Conservation (phyloP, 2,888 invertebrate species). For the Trissonchulus sp. region DNA sequence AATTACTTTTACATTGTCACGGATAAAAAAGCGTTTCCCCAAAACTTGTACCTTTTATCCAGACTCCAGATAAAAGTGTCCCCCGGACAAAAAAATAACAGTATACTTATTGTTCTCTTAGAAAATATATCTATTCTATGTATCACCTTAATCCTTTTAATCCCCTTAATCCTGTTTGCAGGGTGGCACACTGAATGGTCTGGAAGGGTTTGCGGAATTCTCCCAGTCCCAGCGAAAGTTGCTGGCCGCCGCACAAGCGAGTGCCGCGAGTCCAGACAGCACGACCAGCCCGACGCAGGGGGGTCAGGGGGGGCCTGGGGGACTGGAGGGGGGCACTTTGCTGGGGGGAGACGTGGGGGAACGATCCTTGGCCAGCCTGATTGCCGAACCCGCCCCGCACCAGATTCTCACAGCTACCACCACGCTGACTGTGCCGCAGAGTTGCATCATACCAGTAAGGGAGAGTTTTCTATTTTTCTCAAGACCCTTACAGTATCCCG, state of each 20-base stretch:
- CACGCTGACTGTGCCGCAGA: constrained; percentile 32
- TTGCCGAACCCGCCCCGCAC: constrained; percentile 33
- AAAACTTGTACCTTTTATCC: no score
- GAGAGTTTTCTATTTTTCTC: not conserved
- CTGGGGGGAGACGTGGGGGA: constrained; percentile 17
- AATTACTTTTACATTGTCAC: no score
- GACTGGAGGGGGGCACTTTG: not conserved
- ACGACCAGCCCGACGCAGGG: no score
- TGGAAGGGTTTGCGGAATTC: constrained; percentile 24
- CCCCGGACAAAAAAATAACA: no score
- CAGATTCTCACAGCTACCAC: constrained; percentile 35
- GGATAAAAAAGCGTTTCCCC: no score
- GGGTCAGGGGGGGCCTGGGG: not conserved
- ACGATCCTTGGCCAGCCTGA: constrained; percentile 30
- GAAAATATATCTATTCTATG: no score
- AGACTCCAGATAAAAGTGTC: no score
- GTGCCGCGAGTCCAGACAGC: constrained; percentile 27
- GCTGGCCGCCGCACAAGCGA: not conserved
- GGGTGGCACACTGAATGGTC: not conserved
- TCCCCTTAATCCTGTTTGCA: no score
- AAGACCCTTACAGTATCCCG: not conserved
- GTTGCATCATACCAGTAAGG: not conserved
- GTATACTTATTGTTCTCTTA: no score
- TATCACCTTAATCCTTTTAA: no score
- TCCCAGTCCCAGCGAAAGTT: constrained; percentile 18